Evolutionary conservation across 2,888 invertebrate species (phyloP), one percentile per base, ranked within the genome.

Genomic region (Hofmannophila pseudospretella): DNA sequence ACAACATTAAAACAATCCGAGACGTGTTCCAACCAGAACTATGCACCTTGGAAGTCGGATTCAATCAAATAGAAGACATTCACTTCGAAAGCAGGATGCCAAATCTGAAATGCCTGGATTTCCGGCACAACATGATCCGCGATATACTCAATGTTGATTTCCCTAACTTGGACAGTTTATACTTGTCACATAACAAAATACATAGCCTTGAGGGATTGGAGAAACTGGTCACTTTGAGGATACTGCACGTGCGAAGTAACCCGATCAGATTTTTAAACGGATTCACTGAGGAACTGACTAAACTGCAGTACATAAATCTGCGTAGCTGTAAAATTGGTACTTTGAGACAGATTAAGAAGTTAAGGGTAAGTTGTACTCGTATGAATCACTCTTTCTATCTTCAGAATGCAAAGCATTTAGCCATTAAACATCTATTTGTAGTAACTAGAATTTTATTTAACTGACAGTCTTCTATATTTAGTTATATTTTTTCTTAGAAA

Each of bases 201-300:
- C 80, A 79, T 0, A 76, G 62, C 11, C 58, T 95, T n/a, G 80
- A 88, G 26, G 91, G 91, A 2, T 51, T 94, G n/a, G 86, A 88
- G 9, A 77, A 67, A 26, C 77, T 94, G 49, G 58, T 65, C 0
- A 89, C 90, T 51, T 68, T 96, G 40, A 88, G 89, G 42, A 89
- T 92, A 10, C 70, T 96, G 8, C 95, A 96, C 58, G 67, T 95
- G 22, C 89, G 95, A 0, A 87, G 89, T 29, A 96, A 96, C 69
- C 88, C 84, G 7, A 78, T 91, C 39, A 80, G 67, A 32, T 67
- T 74, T 27, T 56, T 91, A 7, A 69, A 88, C 19, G 90, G 90
- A 0, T 90, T 91, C 44, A 58, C 72, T 7, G 54, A 63, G 7
- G 51, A 44, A 0, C 55, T 87, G 23, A 67, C 39, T 3, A 88